These are phyloP conservation scores for Muricea muricata DNA, from an alignment of 92 coral and sea anemone species.

Conservation along the genomic window DNA sequence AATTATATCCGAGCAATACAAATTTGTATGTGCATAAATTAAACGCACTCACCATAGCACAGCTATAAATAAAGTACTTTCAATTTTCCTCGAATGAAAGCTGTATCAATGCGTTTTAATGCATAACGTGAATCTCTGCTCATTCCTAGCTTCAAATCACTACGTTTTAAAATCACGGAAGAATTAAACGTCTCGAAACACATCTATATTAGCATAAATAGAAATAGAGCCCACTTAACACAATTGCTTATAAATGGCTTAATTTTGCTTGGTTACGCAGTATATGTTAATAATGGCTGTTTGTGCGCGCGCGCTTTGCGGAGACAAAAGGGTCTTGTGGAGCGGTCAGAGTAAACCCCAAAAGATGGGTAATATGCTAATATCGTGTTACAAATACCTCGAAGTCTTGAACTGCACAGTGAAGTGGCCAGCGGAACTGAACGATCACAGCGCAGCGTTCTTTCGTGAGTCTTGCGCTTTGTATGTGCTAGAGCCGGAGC, in stretches of 20 bases:
- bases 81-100: neutral
- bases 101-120: neutral
- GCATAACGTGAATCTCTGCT: neutral
- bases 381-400: conserved; percentile 40
- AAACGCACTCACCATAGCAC: neutral
- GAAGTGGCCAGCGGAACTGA: conserved; percentile 37
- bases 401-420: conserved; percentile 11
- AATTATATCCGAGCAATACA: neutral
- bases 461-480: conserved; percentile 35
- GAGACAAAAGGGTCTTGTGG: conserved; percentile 48
- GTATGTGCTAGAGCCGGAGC: conserved; percentile 40
- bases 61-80: neutral
- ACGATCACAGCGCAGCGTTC: conserved; percentile 38
- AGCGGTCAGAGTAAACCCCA: conserved; percentile 32
- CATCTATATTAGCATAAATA: neutral
- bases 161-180: no score
- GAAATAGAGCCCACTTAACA: neutral
- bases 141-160: neutral
- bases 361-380: neutral
- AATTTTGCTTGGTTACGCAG: neutral
- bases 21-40: neutral
- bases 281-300: conserved; percentile 23
- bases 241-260: neutral
- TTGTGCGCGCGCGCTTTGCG: conserved; percentile 28
- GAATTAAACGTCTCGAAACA: no score